phyloP scores from a whole-genome alignment of 2,888 invertebrate species.

The Drosophila diplacantha region DNA sequence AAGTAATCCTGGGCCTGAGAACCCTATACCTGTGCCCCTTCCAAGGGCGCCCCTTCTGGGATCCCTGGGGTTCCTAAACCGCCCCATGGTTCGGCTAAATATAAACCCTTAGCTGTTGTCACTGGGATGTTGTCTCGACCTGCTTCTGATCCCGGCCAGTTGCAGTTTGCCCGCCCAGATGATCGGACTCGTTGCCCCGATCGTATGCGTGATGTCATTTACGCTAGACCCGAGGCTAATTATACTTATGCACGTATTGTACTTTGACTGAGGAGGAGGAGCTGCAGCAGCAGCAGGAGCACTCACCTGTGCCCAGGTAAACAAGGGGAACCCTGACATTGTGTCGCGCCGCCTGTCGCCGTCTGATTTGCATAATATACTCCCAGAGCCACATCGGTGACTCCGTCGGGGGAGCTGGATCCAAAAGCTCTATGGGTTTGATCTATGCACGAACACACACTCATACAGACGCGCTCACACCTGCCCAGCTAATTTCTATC shows the following conservation, averaged over 20 bases:
- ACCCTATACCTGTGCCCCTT: background rate
- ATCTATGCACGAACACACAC: constrained; percentile 5
- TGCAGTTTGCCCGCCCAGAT: constrained; percentile 33
- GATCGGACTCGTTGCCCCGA: constrained; percentile 22
- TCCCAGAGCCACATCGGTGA: constrained; percentile 73
- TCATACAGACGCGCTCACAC: constrained; percentile 4
- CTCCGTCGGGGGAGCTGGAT: constrained; percentile 13
- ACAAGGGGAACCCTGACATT: constrained; percentile 63
- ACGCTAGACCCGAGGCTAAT: constrained; percentile 19
- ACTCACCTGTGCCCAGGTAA: constrained; percentile 72
- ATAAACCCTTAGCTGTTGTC: constrained; percentile 73
- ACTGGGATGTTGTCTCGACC: constrained; percentile 47
- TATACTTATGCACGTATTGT: constrained; percentile 24
- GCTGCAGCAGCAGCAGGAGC: constrained; percentile 4
- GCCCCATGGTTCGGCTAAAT: constrained; percentile 48
- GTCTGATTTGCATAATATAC: constrained; percentile 65
- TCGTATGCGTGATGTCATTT: constrained; percentile 35
- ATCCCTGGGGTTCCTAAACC: constrained; percentile 18
- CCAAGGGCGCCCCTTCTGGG: constrained; percentile 13
- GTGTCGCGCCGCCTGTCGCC: constrained; percentile 55
- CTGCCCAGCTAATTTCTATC: constrained; percentile 15
- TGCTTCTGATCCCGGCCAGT: constrained; percentile 44
- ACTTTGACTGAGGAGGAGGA: background rate
- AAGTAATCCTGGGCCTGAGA: background rate
- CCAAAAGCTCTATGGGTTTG: constrained; percentile 11